A percentile compares a stretch with the other conserved stretches of the same genome.
phyloP scores from a whole-genome alignment of 2,797 vertebrate genomes.

The Varecia variegata region DNA sequence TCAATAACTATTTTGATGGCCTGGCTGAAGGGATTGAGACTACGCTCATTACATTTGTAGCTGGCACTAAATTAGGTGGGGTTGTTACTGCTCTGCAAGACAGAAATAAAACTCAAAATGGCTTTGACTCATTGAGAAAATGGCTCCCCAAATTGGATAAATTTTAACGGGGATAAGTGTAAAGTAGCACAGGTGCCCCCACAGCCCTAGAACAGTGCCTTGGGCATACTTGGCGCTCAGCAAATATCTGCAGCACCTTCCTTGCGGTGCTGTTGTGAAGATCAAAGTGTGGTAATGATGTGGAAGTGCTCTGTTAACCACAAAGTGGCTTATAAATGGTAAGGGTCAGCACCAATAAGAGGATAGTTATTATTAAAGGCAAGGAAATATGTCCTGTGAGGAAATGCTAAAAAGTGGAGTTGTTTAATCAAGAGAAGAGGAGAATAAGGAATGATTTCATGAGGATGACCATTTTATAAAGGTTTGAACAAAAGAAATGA shows the following conservation, averaged over 20 bases:
- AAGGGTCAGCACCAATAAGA: neutral
- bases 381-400: conserved; percentile 50
- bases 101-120: conserved; percentile 65
- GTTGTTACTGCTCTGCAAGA: conserved; percentile 30
- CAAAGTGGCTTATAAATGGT: neutral
- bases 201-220: neutral
- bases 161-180: neutral
- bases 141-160: conserved; percentile 4
- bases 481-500: neutral
- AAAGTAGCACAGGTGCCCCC: neutral
- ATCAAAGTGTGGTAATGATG: conserved; percentile 6
- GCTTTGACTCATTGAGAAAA: conserved; percentile 43
- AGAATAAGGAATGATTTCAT: conserved; percentile 22
- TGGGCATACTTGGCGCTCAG: neutral
- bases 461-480: neutral
- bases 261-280: neutral
- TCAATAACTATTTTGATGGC: conserved; percentile 65
- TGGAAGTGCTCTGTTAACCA: neutral
- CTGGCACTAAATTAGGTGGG: conserved; percentile 30
- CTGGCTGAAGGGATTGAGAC: conserved; percentile 55
- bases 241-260: conserved; percentile 8
- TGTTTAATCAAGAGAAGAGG: conserved; percentile 52
- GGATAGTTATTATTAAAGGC: conserved; percentile 37
- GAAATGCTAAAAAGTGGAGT: neutral
- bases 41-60: conserved; percentile 34